These are phyloP conservation scores for Carcina quercana DNA, from an alignment of 2,888 invertebrate species.

Conservation along the genomic window DNA sequence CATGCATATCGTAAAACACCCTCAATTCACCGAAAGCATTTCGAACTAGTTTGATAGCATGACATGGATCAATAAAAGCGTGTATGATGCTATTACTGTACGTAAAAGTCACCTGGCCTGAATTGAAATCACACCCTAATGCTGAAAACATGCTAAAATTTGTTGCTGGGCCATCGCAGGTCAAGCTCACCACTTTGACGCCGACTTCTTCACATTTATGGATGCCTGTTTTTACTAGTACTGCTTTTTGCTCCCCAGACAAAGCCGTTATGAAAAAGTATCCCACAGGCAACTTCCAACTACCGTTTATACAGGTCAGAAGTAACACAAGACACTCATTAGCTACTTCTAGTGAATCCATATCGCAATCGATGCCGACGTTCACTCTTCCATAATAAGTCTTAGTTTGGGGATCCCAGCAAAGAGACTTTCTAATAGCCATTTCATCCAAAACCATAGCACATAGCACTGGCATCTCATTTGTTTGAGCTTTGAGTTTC, in stretches of 20 bases:
- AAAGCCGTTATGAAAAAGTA: slow-evolving; percentile 8
- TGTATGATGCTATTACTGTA: neutral
- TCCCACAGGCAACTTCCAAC: slow-evolving; percentile 10
- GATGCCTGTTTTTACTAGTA: slow-evolving; percentile 4
- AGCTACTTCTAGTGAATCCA: slow-evolving; percentile 5
- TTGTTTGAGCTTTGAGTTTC: slow-evolving; percentile 3
- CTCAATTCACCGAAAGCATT: slow-evolving; percentile 16
- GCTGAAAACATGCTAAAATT: slow-evolving; percentile 11
- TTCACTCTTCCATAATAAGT: slow-evolving; percentile 9
- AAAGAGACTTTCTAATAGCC: slow-evolving; percentile 10
- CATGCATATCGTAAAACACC: slow-evolving; percentile 5
- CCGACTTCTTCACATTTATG: slow-evolving; percentile 5
- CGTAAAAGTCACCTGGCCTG: neutral
- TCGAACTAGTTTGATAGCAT: slow-evolving; percentile 14
- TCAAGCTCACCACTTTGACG: slow-evolving; percentile 7
- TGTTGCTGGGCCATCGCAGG: slow-evolving; percentile 8
- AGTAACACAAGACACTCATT: slow-evolving; percentile 5
- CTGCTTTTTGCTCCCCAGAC: slow-evolving; percentile 6
- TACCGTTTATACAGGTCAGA: slow-evolving; percentile 5
- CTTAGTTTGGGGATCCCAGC: slow-evolving; percentile 8
- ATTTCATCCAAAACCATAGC: slow-evolving; percentile 11
- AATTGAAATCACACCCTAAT: slow-evolving; percentile 6
- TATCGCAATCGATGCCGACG: slow-evolving; percentile 6
- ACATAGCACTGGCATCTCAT: slow-evolving; percentile 3
- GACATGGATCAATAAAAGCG: slow-evolving; percentile 13